A percentile compares a stretch with the other conserved stretches of the same genome.
phyloP scores from a whole-genome alignment of 2,888 invertebrate genomes.

The Thumatha senex region DNA sequence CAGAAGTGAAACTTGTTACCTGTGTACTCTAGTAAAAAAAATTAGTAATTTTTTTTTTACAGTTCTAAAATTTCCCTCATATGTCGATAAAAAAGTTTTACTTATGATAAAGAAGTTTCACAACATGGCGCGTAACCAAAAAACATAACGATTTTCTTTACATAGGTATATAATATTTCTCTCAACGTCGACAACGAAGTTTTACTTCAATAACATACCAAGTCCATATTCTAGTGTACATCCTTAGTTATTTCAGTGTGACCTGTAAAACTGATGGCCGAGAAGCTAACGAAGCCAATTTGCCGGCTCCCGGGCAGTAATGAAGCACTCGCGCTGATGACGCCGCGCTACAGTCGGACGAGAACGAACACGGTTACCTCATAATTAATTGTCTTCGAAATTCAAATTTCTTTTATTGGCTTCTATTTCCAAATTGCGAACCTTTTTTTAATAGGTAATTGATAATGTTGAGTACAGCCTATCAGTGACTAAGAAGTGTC shows the following conservation, averaged over 20 bases:
- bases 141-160: too few species aligned
- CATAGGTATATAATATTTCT: too few species aligned
- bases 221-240: not conserved
- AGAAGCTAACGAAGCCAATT: slow-evolving; percentile 64
- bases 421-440: slow-evolving; percentile 11
- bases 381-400: slow-evolving; percentile 45
- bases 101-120: too few species aligned
- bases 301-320: slow-evolving; percentile 41
- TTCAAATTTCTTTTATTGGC: slow-evolving; percentile 44
- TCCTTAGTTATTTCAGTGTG: slow-evolving; percentile 18
- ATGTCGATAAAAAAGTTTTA: too few species aligned
- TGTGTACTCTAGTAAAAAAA: too few species aligned
- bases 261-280: slow-evolving; percentile 27
- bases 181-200: too few species aligned
- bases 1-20: too few species aligned
- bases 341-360: slow-evolving; percentile 4
- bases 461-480: not conserved
- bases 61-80: too few species aligned
- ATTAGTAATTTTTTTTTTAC: too few species aligned
- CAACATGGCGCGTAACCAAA: too few species aligned
- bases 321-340: slow-evolving; percentile 36
- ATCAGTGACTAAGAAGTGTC: too few species aligned
- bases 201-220: not conserved
- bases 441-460: not conserved
- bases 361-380: slow-evolving; percentile 25